Percentiles rank a stretch among this genome's conserved stretches.
Conservation (phyloP, 2,113 vertebrate genomes). For the Pluvialis apricaria region DNA sequence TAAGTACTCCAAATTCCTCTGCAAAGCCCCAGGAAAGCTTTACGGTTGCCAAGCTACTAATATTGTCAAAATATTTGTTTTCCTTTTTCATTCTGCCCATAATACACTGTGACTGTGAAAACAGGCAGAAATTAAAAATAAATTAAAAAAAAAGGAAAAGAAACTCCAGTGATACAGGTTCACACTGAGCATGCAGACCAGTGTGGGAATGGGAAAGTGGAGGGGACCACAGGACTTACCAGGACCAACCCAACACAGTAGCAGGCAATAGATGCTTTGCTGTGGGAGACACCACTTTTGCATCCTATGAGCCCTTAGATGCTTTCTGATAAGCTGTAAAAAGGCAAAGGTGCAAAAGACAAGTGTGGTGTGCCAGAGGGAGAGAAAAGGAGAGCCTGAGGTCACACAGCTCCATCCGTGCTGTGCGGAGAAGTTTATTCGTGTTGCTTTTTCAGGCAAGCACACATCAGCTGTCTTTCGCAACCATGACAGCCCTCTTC, state of each 20-base stretch:
- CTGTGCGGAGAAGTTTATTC: not conserved
- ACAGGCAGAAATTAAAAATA: not conserved
- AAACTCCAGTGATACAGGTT: not conserved
- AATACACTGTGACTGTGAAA: not conserved
- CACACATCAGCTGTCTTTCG: not conserved
- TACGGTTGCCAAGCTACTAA: not conserved
- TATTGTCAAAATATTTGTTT: not conserved
- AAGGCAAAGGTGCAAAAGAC: not conserved
- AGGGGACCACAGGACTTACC: not conserved
- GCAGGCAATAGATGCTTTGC: not conserved
- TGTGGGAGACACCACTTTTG: not conserved
- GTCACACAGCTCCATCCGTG: not conserved
- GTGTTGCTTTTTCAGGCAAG: not conserved
- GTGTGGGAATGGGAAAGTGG: not conserved
- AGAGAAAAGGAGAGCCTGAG: not conserved
- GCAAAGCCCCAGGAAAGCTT: not conserved
- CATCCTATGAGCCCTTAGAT: not conserved
- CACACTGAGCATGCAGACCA: not conserved
- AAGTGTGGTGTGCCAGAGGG: not conserved
- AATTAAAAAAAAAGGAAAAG: not conserved
- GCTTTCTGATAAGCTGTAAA: not conserved
- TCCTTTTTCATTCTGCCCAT: not conserved
- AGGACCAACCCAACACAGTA: not conserved
- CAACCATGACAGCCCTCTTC: not conserved
- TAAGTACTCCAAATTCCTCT: not conserved